Base-by-base conservation (phyloP, 1,140 invertebrate genomes). In the Drosophila oshimai region DNA sequence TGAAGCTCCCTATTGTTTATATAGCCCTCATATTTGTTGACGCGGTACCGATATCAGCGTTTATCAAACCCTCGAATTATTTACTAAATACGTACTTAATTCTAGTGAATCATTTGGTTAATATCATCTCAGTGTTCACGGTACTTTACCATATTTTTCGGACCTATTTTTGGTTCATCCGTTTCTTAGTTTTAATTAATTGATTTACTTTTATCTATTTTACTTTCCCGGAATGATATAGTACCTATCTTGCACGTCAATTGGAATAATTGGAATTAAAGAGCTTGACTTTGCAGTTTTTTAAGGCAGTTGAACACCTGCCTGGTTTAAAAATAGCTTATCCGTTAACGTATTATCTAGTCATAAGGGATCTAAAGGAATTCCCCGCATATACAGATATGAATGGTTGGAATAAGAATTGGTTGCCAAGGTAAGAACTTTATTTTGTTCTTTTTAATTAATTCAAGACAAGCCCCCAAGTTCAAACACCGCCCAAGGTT, bases 1-100 rank as follows among this genome's bases (percentile, higher is more conserved):
- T 12, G 50, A 55, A 42, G 44, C 34, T 37, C 12, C 31, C 29
- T 45, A 44, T 68, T 45, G 64, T 24, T 67, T 68, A 67, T 67
- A 68, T 70, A 12, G 51, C 51, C 51, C 13, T 29, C 18, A 47
- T 70, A 70, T 70, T 70, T 28, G 36, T 31, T 65, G 47, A 60
- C 58, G 55, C 22, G 22, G 10, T 26, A 4, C 4, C 34, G 44
- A 65, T 67, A 50, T 50, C 39, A 26, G 42, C 15, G 10, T 41
- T 50, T 65, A 67, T 67, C 60, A 41, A 39, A 12, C 60, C 17
- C 42, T 34, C 17, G 9, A 67, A 31, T 20, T 31, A 50, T 65
- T 50, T 31, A 39, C 62, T 15, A 31, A 65, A 65, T 50, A 49
- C 65, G 26, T 65, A 12, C 15, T 12, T 65, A 50, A 41, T 65